Evolutionary conservation across 2,113 vertebrate genomes (phyloP), one percentile per base, ranked within the genome.

Genomic region (Suricata suricatta): DNA sequence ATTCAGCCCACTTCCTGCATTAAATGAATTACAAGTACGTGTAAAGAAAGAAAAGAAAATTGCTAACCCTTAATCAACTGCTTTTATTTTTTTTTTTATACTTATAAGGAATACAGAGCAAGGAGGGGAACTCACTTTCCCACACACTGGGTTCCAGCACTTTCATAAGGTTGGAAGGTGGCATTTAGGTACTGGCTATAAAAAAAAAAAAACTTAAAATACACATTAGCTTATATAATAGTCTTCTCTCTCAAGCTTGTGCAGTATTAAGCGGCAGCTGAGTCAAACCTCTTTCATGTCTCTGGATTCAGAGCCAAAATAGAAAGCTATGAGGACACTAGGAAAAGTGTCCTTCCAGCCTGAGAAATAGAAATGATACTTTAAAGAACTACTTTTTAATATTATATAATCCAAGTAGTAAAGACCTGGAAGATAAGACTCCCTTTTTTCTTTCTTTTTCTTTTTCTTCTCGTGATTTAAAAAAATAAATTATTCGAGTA

Each of bases 1-100:
- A 99, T 96, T 98, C 98, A 98, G 97, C 98, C 98, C 97, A 98
- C 98, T 98, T 99, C 98, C 98, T 98, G 95, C 98, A 98, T 64
- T 60, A 98, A 98, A 98, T 97, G 98, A 98, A 98, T 99, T 99
- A 98, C 97, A 98, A 97, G 98, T 98, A 97, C 94, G 54, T 97
- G 97, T 91, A 97, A 97, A 98, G 96, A 96, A 98, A 98, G 98
- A 97, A 98, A 98, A 98, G 97, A 98, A 98, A 98, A 98, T 98
- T 98, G 98, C 98, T 98, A 98, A 98, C 98, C 98, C 97, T 98
- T 98, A 98, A 98, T 99, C 98, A 98, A 97, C 98, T 96, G 97
- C 98, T 98, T 98, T 96, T 47, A 27, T 98, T 97, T 98, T 98
- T 98, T 98, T 98, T 98, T 98, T 98, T 98, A 98, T 96, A 96